phyloP scores from a whole-genome alignment of 2,113 vertebrate genomes.

The Hyaena hyaena region DNA sequence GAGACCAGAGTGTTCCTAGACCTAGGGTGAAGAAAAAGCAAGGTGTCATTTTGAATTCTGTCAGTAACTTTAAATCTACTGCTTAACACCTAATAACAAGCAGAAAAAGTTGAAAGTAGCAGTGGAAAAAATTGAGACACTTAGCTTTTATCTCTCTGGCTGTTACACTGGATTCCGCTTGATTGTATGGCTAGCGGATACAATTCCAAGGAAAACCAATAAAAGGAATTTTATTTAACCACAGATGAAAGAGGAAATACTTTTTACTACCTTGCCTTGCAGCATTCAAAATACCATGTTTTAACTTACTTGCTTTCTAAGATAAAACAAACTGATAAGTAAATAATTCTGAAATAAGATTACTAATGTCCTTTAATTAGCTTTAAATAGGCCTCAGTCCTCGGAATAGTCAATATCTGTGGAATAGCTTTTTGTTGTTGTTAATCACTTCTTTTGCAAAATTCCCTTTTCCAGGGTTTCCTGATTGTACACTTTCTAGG shows the following conservation, averaged over 20 bases:
- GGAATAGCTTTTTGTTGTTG: background rate
- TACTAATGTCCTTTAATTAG: background rate
- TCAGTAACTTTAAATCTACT: background rate
- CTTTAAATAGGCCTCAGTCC: background rate
- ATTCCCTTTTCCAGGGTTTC: constrained; percentile 37
- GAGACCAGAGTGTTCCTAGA: background rate
- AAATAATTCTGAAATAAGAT: constrained; percentile 56
- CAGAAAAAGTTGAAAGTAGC: background rate
- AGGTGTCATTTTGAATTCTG: background rate
- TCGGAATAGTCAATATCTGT: background rate
- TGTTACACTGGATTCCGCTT: constrained; percentile 10
- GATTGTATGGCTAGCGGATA: background rate
- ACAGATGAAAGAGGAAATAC: background rate
- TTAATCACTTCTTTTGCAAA: background rate
- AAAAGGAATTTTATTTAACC: constrained; percentile 40
- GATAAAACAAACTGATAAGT: background rate
- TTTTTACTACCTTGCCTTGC: background rate
- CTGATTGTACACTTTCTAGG: constrained; percentile 14
- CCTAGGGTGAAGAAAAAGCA: background rate
- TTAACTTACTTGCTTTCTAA: constrained; percentile 1
- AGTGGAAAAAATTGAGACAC: constrained; percentile 29
- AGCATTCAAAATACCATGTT: background rate
- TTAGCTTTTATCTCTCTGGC: constrained; percentile 32
- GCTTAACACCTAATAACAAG: constrained; percentile 4
- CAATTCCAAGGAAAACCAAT: constrained; percentile 39